Evolutionary conservation across 2,888 invertebrate species (phyloP), one percentile per base, ranked within the genome.

Genomic region (Agyllia agylla): DNA sequence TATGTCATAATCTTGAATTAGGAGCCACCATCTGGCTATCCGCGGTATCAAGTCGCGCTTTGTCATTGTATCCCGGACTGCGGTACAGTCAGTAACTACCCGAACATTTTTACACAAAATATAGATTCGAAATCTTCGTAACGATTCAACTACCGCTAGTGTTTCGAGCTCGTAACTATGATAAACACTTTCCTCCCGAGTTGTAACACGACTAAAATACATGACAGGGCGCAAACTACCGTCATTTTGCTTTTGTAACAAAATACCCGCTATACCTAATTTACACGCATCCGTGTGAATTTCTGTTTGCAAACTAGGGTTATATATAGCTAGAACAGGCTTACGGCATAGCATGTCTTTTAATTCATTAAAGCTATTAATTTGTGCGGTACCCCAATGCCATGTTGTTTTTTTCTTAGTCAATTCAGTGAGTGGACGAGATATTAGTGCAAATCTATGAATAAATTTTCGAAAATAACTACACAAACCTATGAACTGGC

Each of bases 281-380:
- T 78, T 78, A 35, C 78, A 78, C n/a, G 78, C 78, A 24, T 78
- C 78, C 11, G 78, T 78, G 38, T 78, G 78, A 24, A 78, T 78
- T 38, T 78, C 78, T 38, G 35, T 78, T 24, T 35, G 15, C 13
- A 78, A 38, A 13, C 24, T 78, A 38, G 78, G 35, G 13, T 78
- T 24, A 27, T 78, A 78, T 24, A 78, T 24, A 15, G 78, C 78
- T 78, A 78, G 24, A 24, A 78, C 78, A 20, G 78, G 78, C 8
- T 78, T 78, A 24, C 24, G 24, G 15, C 78, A 78, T 35, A 78
- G 11, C 33, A 35, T 38, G 5, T 24, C 24, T 17, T 78, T 78
- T 38, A 78, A 38, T 30, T 78, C 24, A 15, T 78, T 38, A 38
- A 78, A 78, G 24, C 78, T 78, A 38, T 27, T 17, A 6, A 27